Conservation (phyloP, 2,113 vertebrate species). For the Aspidoscelis tigris region DNA sequence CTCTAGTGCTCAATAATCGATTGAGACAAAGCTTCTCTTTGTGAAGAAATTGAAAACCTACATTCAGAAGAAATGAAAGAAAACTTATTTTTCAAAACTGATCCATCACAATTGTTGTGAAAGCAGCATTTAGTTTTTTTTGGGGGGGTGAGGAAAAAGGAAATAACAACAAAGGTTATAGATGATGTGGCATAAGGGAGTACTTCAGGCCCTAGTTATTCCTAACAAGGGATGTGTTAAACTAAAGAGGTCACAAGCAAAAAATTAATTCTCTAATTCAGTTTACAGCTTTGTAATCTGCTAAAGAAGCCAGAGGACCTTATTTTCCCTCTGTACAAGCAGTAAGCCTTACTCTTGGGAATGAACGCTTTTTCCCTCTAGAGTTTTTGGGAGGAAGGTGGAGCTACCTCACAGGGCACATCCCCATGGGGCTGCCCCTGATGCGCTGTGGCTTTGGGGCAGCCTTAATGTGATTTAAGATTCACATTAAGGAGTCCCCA, state of each 20-base stretch:
- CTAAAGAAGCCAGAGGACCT: not conserved
- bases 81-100: not conserved
- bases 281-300: not conserved
- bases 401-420: constrained; percentile 19
- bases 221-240: not conserved
- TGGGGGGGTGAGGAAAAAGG: not conserved
- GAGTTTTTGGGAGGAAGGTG: not conserved
- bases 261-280: constrained; percentile 26
- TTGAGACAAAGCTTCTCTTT: not conserved
- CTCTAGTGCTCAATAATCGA: constrained; percentile 18
- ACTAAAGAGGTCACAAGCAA: constrained; percentile 23
- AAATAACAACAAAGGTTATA: not conserved
- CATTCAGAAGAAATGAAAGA: not conserved
- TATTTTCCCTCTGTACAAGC: not conserved
- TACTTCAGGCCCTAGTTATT: not conserved
- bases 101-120: not conserved
- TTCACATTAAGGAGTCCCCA: no score
- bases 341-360: not conserved
- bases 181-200: not conserved
- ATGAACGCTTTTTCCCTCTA: constrained; percentile 14
- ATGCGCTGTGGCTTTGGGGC: no score
- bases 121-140: not conserved
- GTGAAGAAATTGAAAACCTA: not conserved
- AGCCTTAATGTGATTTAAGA: no score
- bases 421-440: no score